Evolutionary conservation across 2,113 vertebrate species (phyloP).

Genomic region (Bubo blakistoni): DNA sequence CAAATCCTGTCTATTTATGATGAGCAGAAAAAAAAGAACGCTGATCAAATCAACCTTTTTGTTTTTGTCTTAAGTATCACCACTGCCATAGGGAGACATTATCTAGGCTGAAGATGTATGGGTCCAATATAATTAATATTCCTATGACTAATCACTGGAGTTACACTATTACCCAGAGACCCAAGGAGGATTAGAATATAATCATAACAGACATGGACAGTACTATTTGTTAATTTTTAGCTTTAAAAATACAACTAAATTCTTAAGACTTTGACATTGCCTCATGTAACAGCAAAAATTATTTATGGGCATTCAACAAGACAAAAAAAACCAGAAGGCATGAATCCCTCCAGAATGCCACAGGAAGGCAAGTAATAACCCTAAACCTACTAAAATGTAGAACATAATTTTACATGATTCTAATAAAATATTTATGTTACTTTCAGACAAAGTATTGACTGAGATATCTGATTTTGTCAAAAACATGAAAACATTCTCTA

Average conservation of each 20-base stretch:
- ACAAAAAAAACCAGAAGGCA: background rate
- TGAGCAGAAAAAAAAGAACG: background rate
- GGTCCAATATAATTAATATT: background rate
- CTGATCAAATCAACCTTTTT: background rate
- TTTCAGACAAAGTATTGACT: slow-evolving; percentile 30
- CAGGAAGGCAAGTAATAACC: background rate
- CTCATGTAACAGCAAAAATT: background rate
- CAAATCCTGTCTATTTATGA: background rate
- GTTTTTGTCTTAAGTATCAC: background rate
- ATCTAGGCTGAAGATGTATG: background rate
- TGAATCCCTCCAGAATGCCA: background rate
- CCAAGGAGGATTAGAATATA: background rate
- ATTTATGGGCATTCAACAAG: background rate
- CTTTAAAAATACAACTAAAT: background rate
- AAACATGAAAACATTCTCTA: background rate
- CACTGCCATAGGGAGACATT: background rate
- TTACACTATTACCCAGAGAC: background rate
- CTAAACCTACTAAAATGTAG: background rate
- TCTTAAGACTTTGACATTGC: background rate
- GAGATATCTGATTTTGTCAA: background rate
- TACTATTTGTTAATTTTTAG: background rate
- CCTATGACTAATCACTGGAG: background rate
- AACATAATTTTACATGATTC: background rate
- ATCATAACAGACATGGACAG: background rate
- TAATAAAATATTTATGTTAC: slow-evolving; percentile 34